Conservation (phyloP, 2,113 vertebrate species). For the Myiozetetes cayanensis region DNA sequence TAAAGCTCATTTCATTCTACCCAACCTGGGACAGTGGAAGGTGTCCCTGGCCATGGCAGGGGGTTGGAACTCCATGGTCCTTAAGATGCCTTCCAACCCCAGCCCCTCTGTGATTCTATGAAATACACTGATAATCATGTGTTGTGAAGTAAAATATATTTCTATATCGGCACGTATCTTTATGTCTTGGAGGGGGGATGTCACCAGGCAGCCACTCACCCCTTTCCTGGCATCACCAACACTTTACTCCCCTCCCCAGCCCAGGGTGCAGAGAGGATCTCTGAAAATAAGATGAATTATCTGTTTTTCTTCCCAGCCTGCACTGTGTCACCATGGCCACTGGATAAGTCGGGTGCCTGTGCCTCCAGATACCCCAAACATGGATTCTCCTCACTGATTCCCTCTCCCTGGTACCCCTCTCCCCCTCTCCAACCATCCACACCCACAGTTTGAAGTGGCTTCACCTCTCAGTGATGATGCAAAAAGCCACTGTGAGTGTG, state of each 20-base stretch:
- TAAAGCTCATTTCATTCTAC: not conserved
- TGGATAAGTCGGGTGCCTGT: not conserved
- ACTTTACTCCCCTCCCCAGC: not conserved
- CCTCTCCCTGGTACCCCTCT: not conserved
- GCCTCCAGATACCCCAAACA: not conserved
- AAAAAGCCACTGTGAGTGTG: fast-evolving
- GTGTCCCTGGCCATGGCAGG: not conserved
- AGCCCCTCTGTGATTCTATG: not conserved
- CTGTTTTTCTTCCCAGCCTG: not conserved
- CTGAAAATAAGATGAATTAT: not conserved
- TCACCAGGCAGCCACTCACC: not conserved
- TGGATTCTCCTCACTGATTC: not conserved
- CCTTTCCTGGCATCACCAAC: not conserved
- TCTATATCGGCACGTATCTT: not conserved
- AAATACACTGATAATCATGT: fast-evolving
- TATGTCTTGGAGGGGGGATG: not conserved
- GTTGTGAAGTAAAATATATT: not conserved
- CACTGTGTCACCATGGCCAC: fast-evolving
- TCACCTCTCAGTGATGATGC: not conserved
- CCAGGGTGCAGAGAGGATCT: not conserved
- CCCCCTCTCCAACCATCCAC: not conserved
- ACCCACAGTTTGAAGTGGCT: not conserved
- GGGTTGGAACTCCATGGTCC: not conserved
- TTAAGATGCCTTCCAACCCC: not conserved
- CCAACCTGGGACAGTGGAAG: fast-evolving